Base-by-base conservation (phyloP, 1,140 invertebrate species). In the Contarinia nasturtii region DNA sequence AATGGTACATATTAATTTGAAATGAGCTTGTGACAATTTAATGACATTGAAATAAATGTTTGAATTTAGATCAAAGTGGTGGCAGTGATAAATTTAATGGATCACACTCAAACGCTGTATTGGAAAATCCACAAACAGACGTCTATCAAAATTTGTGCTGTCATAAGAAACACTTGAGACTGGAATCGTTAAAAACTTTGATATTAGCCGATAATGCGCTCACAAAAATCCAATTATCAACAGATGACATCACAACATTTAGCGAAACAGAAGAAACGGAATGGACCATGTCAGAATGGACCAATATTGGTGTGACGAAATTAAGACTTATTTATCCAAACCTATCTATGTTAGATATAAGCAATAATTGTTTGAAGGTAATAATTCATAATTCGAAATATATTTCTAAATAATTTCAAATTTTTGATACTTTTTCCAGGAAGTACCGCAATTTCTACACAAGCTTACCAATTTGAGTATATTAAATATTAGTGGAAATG, bases 341-440 rank as follows among this genome's bases (percentile, higher is more conserved):
- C 58, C 72, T 98, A 36, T 93, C 88, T 1, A 92, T 92, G 81
- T 65, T 98, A 51, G 94, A 98, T 64, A 76, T 98, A 7, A 90
- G 86, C 54, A 84, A 86, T 56, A 98, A 98, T 66, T 70, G 72
- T 27, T 61, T 95, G 4, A 72, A 68, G 50, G 50, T 51, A 33
- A 14, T 20, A 34, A n/a, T n/a, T n/a, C n/a, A 5, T 8, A 36
- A 36, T 42, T 11, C 7, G 40, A 8, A 15, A 18, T 42, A 42
- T 42, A 14, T 7, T 11, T 8, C 8, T 18, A 10, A 18, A 3
- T 14, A 14, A 14, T n/a, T 40, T 18, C 14, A 40, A 10, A 5
- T 40, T 40, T 18, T 15, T 40, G 37, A 5, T 14, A 12, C 45
- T 47, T 66, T 51, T 52, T 69, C 43, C 60, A 68, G 22, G 77